Evolutionary conservation across 2,797 vertebrate genomes (phyloP), one percentile per base, ranked within the genome.

Genomic region (Miichthys miiuy): DNA sequence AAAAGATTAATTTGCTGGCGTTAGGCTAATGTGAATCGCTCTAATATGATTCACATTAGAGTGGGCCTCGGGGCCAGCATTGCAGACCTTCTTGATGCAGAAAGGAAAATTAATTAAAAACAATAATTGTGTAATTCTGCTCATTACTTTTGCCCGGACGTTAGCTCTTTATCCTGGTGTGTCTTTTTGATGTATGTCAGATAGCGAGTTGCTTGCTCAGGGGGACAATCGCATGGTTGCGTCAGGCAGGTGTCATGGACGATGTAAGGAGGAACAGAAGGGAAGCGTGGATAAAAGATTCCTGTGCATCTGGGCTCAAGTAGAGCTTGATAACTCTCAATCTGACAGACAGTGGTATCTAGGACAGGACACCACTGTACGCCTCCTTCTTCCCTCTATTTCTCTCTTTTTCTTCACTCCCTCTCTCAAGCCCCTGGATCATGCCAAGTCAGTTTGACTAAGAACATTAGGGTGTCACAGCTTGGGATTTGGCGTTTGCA

Each of bases 391-490:
- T 83, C 62, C 68, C 42, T 70, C 65, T 17, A 20, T 81, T 74
- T 77, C 75, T 60, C 63, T 77, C 62, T 67, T 27, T 82, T 82
- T 75, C 81, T 80, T 84, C 72, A 21, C 75, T 83, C 72, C 63
- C 74, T 82, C 80, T 80, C 85, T 83, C 80, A 80, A 77, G 81
- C 80, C 83, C 46, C 77, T 82, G 83, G 87, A 90, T 83, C 81
- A 84, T 84, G 89, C 89, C 89, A 90, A 89, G 87, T 88, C 89
- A 77, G 79, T 93, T 91, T 92, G 85, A 87, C 88, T 93, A 90
- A 93, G 90, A 94, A 94, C 91, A 94, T 94, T 93, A 94, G 86
- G 82, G 88, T 90, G 89, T 93, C 91, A 94, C 92, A 92, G 91
- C 90, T 92, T 82, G 91, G 91, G 92, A 92, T 93, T 91, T 94